Conservation (phyloP, 2,888 invertebrate genomes). For the Mesorhabditis belari region DNA sequence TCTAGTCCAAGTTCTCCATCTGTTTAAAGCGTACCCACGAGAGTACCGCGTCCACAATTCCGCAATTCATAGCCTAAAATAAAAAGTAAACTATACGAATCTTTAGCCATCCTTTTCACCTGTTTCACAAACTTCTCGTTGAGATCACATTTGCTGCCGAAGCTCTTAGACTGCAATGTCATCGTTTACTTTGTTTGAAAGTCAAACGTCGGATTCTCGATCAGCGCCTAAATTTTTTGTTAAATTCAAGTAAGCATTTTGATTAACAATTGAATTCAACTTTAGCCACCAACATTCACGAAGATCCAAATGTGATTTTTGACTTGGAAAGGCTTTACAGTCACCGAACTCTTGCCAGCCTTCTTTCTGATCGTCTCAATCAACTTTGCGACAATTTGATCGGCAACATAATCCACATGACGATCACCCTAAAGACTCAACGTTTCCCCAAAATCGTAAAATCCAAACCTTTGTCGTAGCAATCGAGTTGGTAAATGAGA, state of each 20-base stretch:
- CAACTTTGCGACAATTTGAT: conserved; percentile 79
- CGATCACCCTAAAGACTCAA: conserved; percentile 69
- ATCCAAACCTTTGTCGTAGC: conserved; percentile 89
- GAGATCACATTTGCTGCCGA: conserved; percentile 84
- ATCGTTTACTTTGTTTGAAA: conserved; percentile 99
- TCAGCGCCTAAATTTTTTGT: too few relatives aligned
- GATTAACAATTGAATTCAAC: too few relatives aligned
- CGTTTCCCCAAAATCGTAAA: not conserved
- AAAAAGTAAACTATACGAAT: conserved; percentile 39
- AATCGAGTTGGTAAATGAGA: conserved; percentile 97
- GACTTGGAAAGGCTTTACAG: conserved; percentile 84
- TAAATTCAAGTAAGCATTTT: too few relatives aligned
- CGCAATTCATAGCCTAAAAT: conserved; percentile 66
- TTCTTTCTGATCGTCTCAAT: conserved; percentile 77
- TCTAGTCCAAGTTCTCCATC: conserved; percentile 67
- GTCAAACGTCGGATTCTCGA: conserved; percentile 98
- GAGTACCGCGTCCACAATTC: conserved; percentile 85
- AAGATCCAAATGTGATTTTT: conserved; percentile 97
- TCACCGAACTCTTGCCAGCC: conserved; percentile 80
- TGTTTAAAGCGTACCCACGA: conserved; percentile 94
- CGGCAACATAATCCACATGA: conserved; percentile 89
- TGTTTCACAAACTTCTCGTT: conserved; percentile 72
- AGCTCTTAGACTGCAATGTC: conserved; percentile 87
- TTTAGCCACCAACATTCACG: too few relatives aligned
- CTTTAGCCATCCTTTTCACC: conserved; percentile 1